These are phyloP conservation scores for Hydrozoanthus gracilis DNA, from an alignment of 92 coral and sea anemone species.

Conservation along the genomic window DNA sequence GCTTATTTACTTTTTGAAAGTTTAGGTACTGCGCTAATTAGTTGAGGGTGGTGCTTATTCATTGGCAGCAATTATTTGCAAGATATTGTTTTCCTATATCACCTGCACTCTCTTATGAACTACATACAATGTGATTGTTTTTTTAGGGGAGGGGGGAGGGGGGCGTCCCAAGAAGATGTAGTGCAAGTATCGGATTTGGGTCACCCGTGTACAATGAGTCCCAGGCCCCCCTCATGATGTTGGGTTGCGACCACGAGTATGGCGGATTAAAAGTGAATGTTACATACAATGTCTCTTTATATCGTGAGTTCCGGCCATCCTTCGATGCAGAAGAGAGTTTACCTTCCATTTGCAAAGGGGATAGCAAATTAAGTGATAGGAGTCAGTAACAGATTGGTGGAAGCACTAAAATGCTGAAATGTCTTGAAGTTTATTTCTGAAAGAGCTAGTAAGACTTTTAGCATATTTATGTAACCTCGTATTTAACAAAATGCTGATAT, in stretches of 20 bases:
- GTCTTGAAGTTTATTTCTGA: neutral
- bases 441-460: neutral
- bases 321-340: too few relatives aligned
- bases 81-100: neutral
- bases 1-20: neutral
- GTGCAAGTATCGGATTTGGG: too few relatives aligned
- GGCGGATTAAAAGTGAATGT: too few relatives aligned
- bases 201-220: too few relatives aligned
- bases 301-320: too few relatives aligned
- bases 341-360: neutral
- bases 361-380: neutral
- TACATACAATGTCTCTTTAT: too few relatives aligned
- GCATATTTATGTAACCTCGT: neutral
- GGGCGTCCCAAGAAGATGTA: neutral
- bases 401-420: neutral
- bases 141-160: too few relatives aligned
- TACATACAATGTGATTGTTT: neutral
- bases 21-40: neutral
- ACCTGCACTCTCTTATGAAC: neutral
- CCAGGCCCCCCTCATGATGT: too few relatives aligned
- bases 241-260: too few relatives aligned
- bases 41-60: neutral
- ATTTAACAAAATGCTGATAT: neutral
- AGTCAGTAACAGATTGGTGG: neutral
- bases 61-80: neutral